Percentiles rank a stretch among this genome's conserved stretches.
These are phyloP conservation scores for Vespertilio murinus DNA, from an alignment of 2,797 vertebrate genomes.

Conservation along the genomic window DNA sequence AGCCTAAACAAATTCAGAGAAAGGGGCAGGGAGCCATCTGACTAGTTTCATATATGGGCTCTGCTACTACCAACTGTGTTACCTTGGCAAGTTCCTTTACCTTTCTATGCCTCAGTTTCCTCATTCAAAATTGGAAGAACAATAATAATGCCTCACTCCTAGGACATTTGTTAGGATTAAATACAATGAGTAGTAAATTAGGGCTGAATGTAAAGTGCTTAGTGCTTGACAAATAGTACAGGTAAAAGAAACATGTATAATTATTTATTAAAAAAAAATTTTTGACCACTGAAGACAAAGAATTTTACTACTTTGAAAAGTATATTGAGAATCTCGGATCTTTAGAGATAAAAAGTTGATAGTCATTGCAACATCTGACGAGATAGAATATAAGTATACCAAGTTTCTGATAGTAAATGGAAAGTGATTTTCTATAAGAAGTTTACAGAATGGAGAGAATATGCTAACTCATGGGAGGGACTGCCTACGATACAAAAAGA, in stretches of 20 bases:
- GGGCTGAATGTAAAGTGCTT: neutral
- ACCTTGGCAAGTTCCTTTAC: neutral
- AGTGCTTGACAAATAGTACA: neutral
- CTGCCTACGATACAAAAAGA: neutral
- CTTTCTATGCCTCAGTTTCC: neutral
- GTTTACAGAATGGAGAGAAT: neutral
- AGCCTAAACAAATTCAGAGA: neutral
- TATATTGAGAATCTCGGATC: neutral
- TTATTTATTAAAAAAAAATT: neutral
- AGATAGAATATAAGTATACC: neutral
- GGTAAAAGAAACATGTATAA: neutral
- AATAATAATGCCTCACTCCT: neutral
- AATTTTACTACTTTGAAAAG: neutral
- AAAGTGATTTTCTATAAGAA: neutral
- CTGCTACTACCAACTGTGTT: neutral
- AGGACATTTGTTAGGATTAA: neutral
- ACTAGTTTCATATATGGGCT: neutral
- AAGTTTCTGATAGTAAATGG: neutral
- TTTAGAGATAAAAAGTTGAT: constrained; percentile 1
- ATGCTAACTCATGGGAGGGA: neutral
- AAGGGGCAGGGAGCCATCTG: neutral
- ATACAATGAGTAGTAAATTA: neutral
- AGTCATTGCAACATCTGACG: neutral
- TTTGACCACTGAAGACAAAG: neutral
- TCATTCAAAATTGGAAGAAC: neutral